Evolutionary conservation across 2,113 vertebrate species (phyloP), one percentile per base, ranked within the genome.

Genomic region (Oncorhynchus mykiss): DNA sequence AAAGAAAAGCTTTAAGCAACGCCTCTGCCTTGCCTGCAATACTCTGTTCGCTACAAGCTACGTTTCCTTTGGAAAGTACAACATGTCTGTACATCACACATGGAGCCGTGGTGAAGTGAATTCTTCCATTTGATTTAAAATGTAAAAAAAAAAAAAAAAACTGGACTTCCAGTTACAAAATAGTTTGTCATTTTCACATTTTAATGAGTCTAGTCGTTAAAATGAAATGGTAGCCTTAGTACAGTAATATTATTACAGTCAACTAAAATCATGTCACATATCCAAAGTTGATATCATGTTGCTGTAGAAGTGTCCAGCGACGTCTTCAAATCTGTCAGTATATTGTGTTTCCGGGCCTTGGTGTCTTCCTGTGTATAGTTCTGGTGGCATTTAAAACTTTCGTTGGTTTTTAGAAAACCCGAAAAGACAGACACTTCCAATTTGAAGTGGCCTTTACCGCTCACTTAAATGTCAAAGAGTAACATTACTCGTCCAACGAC

Each of bases 1-100:
- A 96, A 96, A 97, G 95, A 96, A 97, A 98, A 99, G 96, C 96
- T 99, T 99, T 99, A 99, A 99, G 96, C 93, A 95, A 96, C 93
- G 96, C 96, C 96, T 98, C 95, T 96, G 96, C 96, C 97, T 98
- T 99, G 96, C 96, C 96, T 97, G 95, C 95, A 95, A 95, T 96
- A 96, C 94, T 94, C 93, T 92, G 90, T 89, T 91, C 95, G 94
- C 89, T 14, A 16, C 2, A 1, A 16, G 91, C 95, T 92, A 82
- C 68, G 92, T 93, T 91, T 94, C 93, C 94, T 82, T 82, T 67
- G 84, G 84, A 84, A 76, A 74, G 69, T 13, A 66, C 67, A 34
- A 59, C 72, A 75, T 78, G 84, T 87, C 84, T 82, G 78, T 81
- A 80, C 89, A 85, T 87, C 83, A 86, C 78, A 81, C 87, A 80